Base-by-base conservation (phyloP, 2,888 invertebrate species). In the Conistra vaccinii region DNA sequence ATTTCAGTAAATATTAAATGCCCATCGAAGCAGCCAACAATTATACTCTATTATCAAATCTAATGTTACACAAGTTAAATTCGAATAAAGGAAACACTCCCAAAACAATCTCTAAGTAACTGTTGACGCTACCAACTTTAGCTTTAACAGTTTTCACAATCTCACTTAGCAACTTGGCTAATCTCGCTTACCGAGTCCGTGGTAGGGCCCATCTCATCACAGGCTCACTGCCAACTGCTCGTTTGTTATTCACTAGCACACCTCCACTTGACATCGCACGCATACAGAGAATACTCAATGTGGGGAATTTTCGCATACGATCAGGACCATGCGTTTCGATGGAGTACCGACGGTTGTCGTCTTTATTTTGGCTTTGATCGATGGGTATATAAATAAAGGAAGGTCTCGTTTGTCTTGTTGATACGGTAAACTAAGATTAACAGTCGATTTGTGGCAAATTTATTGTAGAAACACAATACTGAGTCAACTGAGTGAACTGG, bases 181-280 rank as follows among this genome's bases (percentile, higher is more conserved):
- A 83, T 84, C 83, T 78, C 73, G 69, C 63, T 73, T 69, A 63
- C 69, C 26, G 67, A 73, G 66, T 80, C 73, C 76, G 65, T 90
- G 83, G 93, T 93, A 92, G 83, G 85, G 85, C 73, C 74, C 74
- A 74, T 63, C 88, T 91, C 92, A 91, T 92, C 90, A 91, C 89
- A 89, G 90, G 92, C 90, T 87, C 88, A 83, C 91, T 94, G 94
- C 95, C 95, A 95, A 93, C 92, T 89, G 81, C 88, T 88, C 93
- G 93, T 95, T 96, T 96, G 95, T 95, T 95, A 95, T 95, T 94
- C 95, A 93, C 91, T 89, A 90, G 90, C 91, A 88, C 91, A 90
- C 91, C 87, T 90, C 89, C 88, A 89, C 89, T 87, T 91, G 94
- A 93, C 95, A 93, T 91, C 90, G 90, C 90, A 88, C 89, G 93